Evolutionary conservation across 2,888 invertebrate genomes (phyloP).

Genomic region (Volucella bombylans): DNA sequence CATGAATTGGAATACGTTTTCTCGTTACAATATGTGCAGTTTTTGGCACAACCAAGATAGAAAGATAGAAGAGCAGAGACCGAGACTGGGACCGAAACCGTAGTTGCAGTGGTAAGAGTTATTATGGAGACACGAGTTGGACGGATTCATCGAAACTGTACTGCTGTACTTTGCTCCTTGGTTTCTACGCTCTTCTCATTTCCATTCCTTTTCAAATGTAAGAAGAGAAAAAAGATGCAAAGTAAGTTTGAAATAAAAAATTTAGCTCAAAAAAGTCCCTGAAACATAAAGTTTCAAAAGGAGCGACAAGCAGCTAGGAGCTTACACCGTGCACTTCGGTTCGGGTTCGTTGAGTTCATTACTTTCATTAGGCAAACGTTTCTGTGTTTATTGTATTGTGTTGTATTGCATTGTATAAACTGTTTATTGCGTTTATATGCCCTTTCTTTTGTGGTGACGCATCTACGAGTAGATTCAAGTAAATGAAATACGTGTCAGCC

Average conservation of each 20-base stretch:
- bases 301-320: conserved; percentile 37
- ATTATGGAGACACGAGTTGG: conserved; percentile 58
- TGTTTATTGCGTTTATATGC: not conserved
- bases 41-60: conserved; percentile 42
- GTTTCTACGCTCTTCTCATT: conserved; percentile 7
- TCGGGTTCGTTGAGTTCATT: conserved; percentile 29
- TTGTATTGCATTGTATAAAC: conserved; percentile 16
- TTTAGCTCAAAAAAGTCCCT: conserved; percentile 47
- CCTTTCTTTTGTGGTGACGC: not conserved
- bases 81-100: not conserved
- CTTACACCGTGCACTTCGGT: no score
- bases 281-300: conserved; percentile 42
- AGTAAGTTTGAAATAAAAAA: conserved; percentile 52
- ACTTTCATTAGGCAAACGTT: conserved; percentile 49
- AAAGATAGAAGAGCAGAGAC: no score
- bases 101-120: conserved; percentile 19
- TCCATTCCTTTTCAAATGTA: conserved; percentile 25
- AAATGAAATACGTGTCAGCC: not conserved
- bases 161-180: not conserved
- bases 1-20: conserved; percentile 74
- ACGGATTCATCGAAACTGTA: conserved; percentile 68
- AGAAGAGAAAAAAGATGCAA: not conserved
- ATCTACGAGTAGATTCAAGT: not conserved
- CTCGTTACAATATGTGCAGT: conserved; percentile 71
- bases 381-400: conserved; percentile 14